Conservation (phyloP, 2,113 vertebrate genomes). For the Pelvicachromis taeniatus region DNA sequence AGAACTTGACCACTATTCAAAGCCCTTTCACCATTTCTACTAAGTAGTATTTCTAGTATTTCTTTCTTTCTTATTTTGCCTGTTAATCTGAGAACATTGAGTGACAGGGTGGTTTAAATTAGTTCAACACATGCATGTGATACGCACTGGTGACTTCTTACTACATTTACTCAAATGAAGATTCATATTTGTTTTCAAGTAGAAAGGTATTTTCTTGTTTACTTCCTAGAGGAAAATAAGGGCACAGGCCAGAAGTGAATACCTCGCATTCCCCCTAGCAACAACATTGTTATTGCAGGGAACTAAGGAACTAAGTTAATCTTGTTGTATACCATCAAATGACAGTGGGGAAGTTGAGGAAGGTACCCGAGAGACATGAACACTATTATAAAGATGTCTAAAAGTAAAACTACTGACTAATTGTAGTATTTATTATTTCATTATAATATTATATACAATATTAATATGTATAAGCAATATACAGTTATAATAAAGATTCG, state of each 20-base stretch:
- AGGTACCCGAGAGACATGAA: background rate
- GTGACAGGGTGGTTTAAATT: background rate
- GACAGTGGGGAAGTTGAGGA: background rate
- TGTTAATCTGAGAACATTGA: background rate
- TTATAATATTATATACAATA: background rate
- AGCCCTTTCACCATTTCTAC: background rate
- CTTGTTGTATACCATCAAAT: background rate
- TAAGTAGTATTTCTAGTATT: background rate
- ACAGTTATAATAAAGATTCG: background rate
- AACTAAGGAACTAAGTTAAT: conserved; percentile 6
- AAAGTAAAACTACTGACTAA: background rate
- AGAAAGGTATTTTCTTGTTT: background rate
- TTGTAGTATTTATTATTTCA: background rate
- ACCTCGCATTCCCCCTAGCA: conserved; percentile 16
- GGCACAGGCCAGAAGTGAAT: background rate
- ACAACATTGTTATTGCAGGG: conserved; percentile 27
- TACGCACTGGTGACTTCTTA: background rate
- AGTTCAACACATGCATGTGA: background rate
- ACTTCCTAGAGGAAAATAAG: background rate
- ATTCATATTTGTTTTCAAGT: background rate
- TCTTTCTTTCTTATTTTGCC: background rate
- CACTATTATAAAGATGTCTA: background rate
- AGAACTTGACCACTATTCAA: conserved; percentile 13
- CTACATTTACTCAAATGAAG: conserved; percentile 1
- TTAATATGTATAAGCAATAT: background rate